Evolutionary conservation across 2,888 invertebrate species (phyloP).

Genomic region (Monochamus alternatus): DNA sequence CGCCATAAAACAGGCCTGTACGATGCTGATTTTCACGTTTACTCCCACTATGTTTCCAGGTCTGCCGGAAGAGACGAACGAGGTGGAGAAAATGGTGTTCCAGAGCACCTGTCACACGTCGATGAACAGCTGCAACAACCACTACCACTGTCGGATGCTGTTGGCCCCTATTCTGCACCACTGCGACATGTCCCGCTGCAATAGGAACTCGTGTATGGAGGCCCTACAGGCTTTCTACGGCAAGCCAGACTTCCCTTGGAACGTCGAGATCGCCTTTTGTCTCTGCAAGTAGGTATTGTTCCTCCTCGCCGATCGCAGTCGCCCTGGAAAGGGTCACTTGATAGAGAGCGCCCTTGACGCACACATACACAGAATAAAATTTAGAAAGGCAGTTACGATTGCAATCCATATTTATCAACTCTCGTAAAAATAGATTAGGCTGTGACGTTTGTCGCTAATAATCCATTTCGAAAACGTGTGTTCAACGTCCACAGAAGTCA

Average conservation of each 20-base stretch:
- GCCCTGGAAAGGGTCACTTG: not conserved
- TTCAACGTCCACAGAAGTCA: too few species aligned
- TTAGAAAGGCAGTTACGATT: too few species aligned
- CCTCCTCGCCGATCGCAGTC: not conserved
- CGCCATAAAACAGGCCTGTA: too few species aligned
- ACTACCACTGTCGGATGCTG: conserved; percentile 84
- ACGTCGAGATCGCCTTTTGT: conserved; percentile 93
- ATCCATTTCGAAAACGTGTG: too few species aligned
- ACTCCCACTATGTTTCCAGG: conserved; percentile 52
- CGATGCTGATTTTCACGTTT: too few species aligned
- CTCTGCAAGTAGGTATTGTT: conserved; percentile 87
- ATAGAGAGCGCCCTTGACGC: not conserved
- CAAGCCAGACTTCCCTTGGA: conserved; percentile 85
- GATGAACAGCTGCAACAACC: conserved; percentile 86
- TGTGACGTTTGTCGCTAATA: too few species aligned
- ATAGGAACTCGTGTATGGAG: conserved; percentile 90
- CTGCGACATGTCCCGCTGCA: conserved; percentile 85
- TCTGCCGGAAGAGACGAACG: conserved; percentile 71
- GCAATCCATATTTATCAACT: too few species aligned
- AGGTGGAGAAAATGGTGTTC: conserved; percentile 69
- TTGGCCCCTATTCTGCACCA: conserved; percentile 89
- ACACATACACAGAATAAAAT: too few species aligned
- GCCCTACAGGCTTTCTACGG: conserved; percentile 90
- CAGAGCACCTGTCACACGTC: conserved; percentile 92
- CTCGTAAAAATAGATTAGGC: too few species aligned